Evolutionary conservation across 2,797 vertebrate genomes (phyloP).

Genomic region (Enteromius trimaculatus): DNA sequence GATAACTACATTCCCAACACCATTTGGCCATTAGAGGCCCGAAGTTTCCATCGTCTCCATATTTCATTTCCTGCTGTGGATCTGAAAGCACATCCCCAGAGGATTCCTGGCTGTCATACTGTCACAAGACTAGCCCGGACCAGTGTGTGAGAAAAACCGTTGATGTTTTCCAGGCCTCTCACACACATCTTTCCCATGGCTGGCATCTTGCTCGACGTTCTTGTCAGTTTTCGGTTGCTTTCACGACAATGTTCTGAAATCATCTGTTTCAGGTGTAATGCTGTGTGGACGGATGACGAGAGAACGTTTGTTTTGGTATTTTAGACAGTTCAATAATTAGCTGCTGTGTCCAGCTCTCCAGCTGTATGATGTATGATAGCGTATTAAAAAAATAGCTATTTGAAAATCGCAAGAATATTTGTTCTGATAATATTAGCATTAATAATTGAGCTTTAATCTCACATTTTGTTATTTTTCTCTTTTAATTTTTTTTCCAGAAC

Average conservation of each 20-base stretch:
- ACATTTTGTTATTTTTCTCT: no score
- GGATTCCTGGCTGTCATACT: slow-evolving; percentile 70
- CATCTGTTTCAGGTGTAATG: slow-evolving; percentile 23
- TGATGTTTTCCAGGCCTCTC: slow-evolving; percentile 69
- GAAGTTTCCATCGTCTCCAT: slow-evolving; percentile 66
- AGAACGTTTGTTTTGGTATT: not conserved
- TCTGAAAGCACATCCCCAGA: slow-evolving; percentile 67
- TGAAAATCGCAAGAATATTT: no score
- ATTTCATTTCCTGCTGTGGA: slow-evolving; percentile 73
- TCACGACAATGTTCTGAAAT: slow-evolving; percentile 28
- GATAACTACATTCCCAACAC: slow-evolving; percentile 41
- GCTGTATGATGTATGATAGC: no score
- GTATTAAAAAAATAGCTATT: not conserved
- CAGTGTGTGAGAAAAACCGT: slow-evolving; percentile 65
- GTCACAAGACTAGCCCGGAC: slow-evolving; percentile 67
- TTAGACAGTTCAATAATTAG: not conserved
- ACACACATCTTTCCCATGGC: slow-evolving; percentile 54
- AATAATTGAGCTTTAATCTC: no score
- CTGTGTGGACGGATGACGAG: not conserved
- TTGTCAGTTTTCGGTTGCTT: slow-evolving; percentile 57
- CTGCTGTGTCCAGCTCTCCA: not conserved
- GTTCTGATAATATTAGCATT: no score
- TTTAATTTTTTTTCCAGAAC: no score
- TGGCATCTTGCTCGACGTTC: slow-evolving; percentile 59
- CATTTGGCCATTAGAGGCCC: slow-evolving; percentile 64